A percentile compares a stretch with the other conserved stretches of the same genome.
These are phyloP conservation scores for Sinocyclocheilus maitianheensis DNA, from an alignment of 2,113 vertebrate species.

Conservation along the genomic window DNA sequence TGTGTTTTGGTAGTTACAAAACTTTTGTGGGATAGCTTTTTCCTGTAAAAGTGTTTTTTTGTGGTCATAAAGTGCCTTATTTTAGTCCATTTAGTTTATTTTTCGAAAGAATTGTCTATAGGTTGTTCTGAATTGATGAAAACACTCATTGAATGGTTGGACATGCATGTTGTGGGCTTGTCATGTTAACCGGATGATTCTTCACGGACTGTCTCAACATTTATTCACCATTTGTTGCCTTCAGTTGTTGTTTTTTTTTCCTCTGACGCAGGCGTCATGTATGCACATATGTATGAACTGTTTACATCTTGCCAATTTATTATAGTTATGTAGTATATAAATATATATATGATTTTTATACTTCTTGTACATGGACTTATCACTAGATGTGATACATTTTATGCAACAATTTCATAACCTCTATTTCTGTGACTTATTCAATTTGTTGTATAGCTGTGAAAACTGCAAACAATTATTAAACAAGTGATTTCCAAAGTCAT, in stretches of 20 bases:
- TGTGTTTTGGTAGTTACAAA: slow-evolving; percentile 64
- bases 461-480: slow-evolving; percentile 53
- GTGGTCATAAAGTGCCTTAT: slow-evolving; percentile 46
- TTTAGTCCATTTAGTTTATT: slow-evolving; percentile 11
- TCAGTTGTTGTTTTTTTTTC: slow-evolving; percentile 52
- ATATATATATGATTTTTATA: slow-evolving; percentile 82
- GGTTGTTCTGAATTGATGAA: slow-evolving; percentile 19
- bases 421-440: slow-evolving; percentile 52
- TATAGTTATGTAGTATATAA: slow-evolving; percentile 74
- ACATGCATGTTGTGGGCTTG: slow-evolving; percentile 20
- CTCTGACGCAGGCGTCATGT: slow-evolving; percentile 93
- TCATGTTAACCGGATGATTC: slow-evolving; percentile 48
- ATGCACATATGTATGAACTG: slow-evolving; percentile 89
- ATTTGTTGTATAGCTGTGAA: slow-evolving; percentile 58
- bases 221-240: slow-evolving; percentile 54
- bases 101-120: background rate
- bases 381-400: slow-evolving; percentile 88
- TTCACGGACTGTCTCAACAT: slow-evolving; percentile 45
- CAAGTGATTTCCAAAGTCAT: slow-evolving; percentile 24
- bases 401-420: slow-evolving; percentile 80
- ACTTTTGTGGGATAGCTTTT: slow-evolving; percentile 44
- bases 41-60: background rate
- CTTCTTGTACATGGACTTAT: slow-evolving; percentile 85
- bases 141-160: slow-evolving; percentile 46
- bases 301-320: slow-evolving; percentile 91